Base-by-base conservation (phyloP, 2,888 invertebrate species). In the Odontocerum albicorne region DNA sequence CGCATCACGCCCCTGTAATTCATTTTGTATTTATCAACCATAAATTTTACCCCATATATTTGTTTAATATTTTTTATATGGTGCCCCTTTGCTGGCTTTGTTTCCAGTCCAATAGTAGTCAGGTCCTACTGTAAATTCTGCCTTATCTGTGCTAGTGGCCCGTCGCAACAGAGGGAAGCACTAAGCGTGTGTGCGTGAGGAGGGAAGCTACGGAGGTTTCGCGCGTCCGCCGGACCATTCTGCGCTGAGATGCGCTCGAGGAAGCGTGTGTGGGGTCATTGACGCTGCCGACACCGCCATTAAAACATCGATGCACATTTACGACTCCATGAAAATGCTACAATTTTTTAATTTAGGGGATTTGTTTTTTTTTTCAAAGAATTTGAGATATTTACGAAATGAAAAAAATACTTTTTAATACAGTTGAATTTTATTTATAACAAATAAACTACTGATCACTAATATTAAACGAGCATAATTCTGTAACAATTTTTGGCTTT, bases 151-250 rank as follows among this genome's bases (percentile, higher is more conserved):
- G 39, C 27, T 22, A 22, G 47, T 21, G 22, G 43, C 49, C 21
- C 35, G 27, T 19, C 27, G 19, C 15, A n/a, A 39, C 38, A 22
- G 35, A 40, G 47, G 46, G 20, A 7, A 7, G 16, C 22, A n/a
- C 21, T 17, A n/a, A 27, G 35, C 8, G 39, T 45, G 54, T 54
- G 54, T 45, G 54, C 21, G 57, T 45, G 54, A 31, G 42, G 52
- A 52, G 57, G 52, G 56, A 57, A 57, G 53, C 31, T 36, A 21
- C 50, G 12, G 49, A 51, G 49, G 57, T 42, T 46, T 47, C 42
- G 46, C 43, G 35, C 40, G 19, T 45, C 35, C 43, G 17, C 31
- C 35, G 19, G 42, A 46, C 32, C 46, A 54, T 22, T 58, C 57
- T 27, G 49, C 50, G 39, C 35, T 27, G 45, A 46, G 57, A 58